Evolutionary conservation across 2,113 vertebrate species (phyloP), one percentile per base, ranked within the genome.

Genomic region (Antennarius striatus): DNA sequence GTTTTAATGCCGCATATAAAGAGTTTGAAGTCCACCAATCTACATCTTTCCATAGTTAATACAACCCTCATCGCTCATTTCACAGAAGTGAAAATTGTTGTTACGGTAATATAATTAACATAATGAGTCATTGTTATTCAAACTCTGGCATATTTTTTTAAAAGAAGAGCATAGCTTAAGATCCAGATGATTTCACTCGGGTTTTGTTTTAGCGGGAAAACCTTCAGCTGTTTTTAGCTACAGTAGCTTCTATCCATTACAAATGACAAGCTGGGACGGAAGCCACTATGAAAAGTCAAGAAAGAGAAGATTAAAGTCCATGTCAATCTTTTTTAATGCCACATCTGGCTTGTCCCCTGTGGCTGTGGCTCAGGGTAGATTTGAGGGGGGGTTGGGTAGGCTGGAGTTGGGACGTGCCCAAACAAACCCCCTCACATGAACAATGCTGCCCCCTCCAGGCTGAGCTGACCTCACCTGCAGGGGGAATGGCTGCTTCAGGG

Each of bases 381-480:
- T 57, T 30, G 47, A 60, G 54, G 53, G 56, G 59, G 51, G 46
- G 42, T 16, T 46, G 22, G 43, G 54, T 61, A 46, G 22, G 22
- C 22, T 22, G 22, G 47, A 75, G 64, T 30, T 51, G 56, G 60
- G 66, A 83, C 84, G 42, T 65, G 86, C 4, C 63, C 57, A 53
- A 76, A 72, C 85, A 69, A 57, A 68, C 40, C 56, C 62, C 68
- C 65, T 75, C 10, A 75, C 63, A 62, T 62, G 71, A 87, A 66
- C 79, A 81, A 84, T 71, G 77, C 81, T 75, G 75, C 80, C 77
- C 79, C 84, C 77, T 80, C 77, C 68, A 78, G 81, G 80, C 74
- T 77, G 69, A 59, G 80, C 64, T 81, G 82, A 86, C 85, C 83
- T 79, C 80, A 69, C 36, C 51, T 61, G 45, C 50, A 28, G 60